These are phyloP conservation scores for Sialia sialis DNA, from an alignment of 2,113 vertebrate species.

Conservation along the genomic window DNA sequence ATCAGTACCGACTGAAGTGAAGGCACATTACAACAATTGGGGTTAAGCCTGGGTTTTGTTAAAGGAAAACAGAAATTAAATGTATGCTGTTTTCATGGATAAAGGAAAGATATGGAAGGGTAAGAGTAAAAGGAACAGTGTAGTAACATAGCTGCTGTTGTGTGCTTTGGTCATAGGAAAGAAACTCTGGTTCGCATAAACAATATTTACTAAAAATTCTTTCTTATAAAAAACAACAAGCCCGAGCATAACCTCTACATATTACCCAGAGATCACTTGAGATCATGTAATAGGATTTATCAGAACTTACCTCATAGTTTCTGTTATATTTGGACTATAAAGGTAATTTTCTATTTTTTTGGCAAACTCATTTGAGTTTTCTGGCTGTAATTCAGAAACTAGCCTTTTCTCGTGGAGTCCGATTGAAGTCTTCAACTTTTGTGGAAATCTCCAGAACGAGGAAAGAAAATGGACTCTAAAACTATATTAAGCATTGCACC, in stretches of 20 bases:
- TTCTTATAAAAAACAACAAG: neutral
- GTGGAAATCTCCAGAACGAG: neutral
- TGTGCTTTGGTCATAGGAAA: neutral
- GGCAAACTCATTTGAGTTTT: constrained; percentile 5
- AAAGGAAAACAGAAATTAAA: constrained; percentile 30
- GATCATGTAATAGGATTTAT: constrained; percentile 7
- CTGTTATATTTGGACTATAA: constrained; percentile 37
- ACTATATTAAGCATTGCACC: neutral
- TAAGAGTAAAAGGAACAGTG: neutral
- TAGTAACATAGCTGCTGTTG: neutral
- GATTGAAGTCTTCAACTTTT: constrained; percentile 25
- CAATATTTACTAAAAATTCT: neutral
- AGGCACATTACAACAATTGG: constrained; percentile 20
- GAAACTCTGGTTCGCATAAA: neutral
- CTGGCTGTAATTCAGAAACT: constrained; percentile 16
- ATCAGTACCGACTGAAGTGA: constrained; percentile 6
- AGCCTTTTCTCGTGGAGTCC: neutral
- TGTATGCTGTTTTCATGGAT: neutral
- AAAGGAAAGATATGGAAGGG: neutral
- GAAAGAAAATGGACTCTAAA: neutral
- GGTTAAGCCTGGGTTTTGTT: constrained; percentile 19
- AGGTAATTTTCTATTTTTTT: constrained; percentile 28
- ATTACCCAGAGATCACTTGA: neutral
- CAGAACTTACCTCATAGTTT: constrained; percentile 24
- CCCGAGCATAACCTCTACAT: neutral